Evolutionary conservation across 2,797 vertebrate genomes (phyloP).

Genomic region (Chrysocyon brachyurus): DNA sequence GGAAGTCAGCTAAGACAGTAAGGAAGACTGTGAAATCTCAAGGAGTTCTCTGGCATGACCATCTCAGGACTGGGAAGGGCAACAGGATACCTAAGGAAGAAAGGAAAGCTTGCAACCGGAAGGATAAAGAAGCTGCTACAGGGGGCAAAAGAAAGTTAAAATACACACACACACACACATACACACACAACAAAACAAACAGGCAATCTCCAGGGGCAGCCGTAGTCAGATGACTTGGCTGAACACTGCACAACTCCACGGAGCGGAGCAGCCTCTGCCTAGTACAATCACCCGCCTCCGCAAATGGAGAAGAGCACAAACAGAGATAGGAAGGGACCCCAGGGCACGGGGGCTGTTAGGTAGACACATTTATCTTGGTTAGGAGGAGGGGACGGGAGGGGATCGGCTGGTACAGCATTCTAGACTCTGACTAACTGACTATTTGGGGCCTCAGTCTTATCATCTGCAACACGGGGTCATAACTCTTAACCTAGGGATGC

Average conservation of each 20-base stretch:
- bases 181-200: slow-evolving; percentile 5
- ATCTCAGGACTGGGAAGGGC: slow-evolving; percentile 62
- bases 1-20: slow-evolving; percentile 81
- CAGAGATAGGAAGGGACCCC: neutral
- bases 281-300: neutral
- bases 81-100: slow-evolving; percentile 77
- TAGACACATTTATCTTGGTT: neutral
- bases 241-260: neutral
- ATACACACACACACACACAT: neutral
- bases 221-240: neutral
- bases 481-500: neutral
- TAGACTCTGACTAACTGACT: neutral
- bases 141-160: slow-evolving; percentile 69
- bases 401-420: fast-evolving
- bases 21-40: slow-evolving; percentile 78
- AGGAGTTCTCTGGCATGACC: slow-evolving; percentile 77
- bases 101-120: slow-evolving; percentile 29
- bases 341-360: too few species aligned
- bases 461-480: neutral
- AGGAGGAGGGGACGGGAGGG: neutral
- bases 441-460: neutral
- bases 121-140: slow-evolving; percentile 66
- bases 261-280: neutral
- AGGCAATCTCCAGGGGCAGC: neutral
- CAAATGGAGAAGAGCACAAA: neutral